Evolutionary conservation across 2,888 invertebrate species (phyloP).

Genomic region (Brachynemurus nebulosus): DNA sequence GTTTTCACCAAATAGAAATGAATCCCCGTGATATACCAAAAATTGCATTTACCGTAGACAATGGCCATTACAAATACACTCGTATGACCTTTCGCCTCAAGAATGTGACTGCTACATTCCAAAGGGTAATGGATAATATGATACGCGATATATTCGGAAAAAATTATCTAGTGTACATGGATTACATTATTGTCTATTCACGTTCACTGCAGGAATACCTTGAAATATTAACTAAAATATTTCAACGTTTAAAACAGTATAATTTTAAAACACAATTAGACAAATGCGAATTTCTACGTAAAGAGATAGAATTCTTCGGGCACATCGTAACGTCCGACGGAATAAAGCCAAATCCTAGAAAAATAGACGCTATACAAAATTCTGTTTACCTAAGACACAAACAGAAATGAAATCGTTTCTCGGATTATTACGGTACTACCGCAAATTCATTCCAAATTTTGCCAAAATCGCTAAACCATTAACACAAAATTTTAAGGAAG

Average conservation of each 20-base stretch:
- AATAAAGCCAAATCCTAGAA: no score
- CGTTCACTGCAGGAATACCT: constrained; percentile 22
- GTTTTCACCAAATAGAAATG: constrained; percentile 20
- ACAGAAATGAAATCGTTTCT: constrained; percentile 24
- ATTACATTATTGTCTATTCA: constrained; percentile 22
- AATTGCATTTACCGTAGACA: no score
- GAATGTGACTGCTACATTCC: constrained; percentile 18
- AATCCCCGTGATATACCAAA: no score
- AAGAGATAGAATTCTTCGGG: no score
- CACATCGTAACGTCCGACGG: no score
- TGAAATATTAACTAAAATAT: constrained; percentile 17
- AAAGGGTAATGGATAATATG: constrained; percentile 18
- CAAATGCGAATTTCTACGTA: no score
- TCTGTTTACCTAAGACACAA: constrained; percentile 17
- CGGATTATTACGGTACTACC: no score
- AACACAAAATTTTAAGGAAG: no score
- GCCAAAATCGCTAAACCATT: no score
- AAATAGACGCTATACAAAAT: constrained; percentile 19
- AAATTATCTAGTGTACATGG: constrained; percentile 17
- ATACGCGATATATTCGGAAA: constrained; percentile 17
- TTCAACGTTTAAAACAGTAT: constrained; percentile 18
- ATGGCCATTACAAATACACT: constrained; percentile 19
- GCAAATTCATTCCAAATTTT: no score
- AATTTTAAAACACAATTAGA: no score
- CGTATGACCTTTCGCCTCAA: constrained; percentile 18